These are phyloP conservation scores for Harlomillsia oculata DNA, from an alignment of 1,140 invertebrate species.

Conservation along the genomic window DNA sequence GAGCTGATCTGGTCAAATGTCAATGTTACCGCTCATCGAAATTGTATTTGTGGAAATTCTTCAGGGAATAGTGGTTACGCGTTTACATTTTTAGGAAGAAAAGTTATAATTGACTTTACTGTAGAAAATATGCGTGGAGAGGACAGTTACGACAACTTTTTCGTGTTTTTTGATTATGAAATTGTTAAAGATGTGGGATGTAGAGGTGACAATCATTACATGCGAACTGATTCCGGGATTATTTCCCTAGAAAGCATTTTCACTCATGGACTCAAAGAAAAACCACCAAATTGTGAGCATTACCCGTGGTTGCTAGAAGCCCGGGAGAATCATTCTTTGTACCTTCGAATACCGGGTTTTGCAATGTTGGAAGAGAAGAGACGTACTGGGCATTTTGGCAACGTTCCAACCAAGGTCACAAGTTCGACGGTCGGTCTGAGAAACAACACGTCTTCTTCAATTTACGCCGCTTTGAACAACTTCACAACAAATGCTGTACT, in stretches of 20 bases:
- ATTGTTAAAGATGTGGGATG: conserved; percentile 19
- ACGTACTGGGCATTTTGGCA: not conserved
- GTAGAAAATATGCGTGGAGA: conserved; percentile 29
- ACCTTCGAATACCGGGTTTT: conserved; percentile 31
- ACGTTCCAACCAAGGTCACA: not conserved
- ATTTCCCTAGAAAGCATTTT: conserved; percentile 32
- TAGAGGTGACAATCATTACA: conserved; percentile 31
- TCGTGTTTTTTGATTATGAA: conserved; percentile 28
- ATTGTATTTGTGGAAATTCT: conserved; percentile 31
- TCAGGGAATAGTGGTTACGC: conserved; percentile 3
- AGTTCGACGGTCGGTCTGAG: not conserved
- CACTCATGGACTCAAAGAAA: conserved; percentile 18
- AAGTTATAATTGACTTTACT: conserved; percentile 22
- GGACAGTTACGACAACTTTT: conserved; percentile 32
- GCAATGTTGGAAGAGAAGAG: conserved; percentile 24
- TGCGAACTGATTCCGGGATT: conserved; percentile 29
- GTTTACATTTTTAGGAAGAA: conserved; percentile 30
- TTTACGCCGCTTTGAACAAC: conserved; percentile 23
- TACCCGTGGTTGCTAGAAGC: conserved; percentile 35
- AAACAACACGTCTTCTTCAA: not conserved
- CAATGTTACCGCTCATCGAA: conserved; percentile 23
- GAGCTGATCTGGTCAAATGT: conserved; percentile 31
- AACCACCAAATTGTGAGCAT: conserved; percentile 25
- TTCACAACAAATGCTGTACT: too few relatives aligned
- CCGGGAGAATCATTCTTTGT: conserved; percentile 23